These are phyloP conservation scores for Anniella stebbinsi DNA, from an alignment of 2,797 vertebrate genomes.

Conservation along the genomic window DNA sequence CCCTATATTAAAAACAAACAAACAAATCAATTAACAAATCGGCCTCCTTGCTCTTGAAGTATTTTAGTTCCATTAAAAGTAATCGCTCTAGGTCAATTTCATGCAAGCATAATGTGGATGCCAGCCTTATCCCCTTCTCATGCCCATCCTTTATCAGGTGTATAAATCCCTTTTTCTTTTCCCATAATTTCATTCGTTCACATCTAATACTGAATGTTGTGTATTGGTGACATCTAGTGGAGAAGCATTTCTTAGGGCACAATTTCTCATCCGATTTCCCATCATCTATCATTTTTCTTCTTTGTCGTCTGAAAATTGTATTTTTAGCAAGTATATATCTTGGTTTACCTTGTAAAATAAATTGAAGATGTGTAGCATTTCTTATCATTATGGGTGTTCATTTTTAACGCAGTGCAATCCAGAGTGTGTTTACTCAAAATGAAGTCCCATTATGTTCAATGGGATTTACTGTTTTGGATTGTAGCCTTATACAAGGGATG, in stretches of 20 bases:
- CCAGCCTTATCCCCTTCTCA: not conserved
- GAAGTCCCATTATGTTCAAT: not conserved
- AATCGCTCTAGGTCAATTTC: not conserved
- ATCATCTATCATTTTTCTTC: too few relatives aligned
- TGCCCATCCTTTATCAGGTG: not conserved
- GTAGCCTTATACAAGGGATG: not conserved
- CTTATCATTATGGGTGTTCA: not conserved
- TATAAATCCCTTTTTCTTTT: not conserved
- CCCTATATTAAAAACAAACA: not conserved
- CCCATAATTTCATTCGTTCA: not conserved
- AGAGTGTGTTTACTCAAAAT: not conserved
- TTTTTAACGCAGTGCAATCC: not conserved
- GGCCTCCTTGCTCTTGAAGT: not conserved
- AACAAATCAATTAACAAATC: not conserved
- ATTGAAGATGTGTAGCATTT: not conserved
- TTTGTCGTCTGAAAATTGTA: not conserved
- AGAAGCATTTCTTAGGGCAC: not conserved
- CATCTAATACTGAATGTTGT: not conserved
- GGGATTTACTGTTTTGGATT: not conserved
- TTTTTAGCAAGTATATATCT: not conserved
- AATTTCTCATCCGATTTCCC: not conserved
- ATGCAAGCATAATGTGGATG: not conserved
- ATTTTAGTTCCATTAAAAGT: not conserved
- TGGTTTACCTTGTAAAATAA: not conserved
- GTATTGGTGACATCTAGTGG: conserved; percentile 30